Conservation (phyloP, 2,888 invertebrate species). For the Pachymerium ferrugineum region DNA sequence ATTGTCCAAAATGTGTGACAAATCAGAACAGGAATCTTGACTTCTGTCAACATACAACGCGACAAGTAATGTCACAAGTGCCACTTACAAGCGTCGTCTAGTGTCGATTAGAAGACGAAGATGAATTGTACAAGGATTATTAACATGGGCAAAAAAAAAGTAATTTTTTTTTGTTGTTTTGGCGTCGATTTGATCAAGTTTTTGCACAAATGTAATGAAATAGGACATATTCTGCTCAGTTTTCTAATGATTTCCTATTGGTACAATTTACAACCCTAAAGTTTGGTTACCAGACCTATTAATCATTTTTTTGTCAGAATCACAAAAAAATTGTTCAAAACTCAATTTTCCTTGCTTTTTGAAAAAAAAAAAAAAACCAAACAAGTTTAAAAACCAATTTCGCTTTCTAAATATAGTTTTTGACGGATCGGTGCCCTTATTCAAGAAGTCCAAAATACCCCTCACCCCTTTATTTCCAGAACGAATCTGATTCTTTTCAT, state of each 20-base stretch:
- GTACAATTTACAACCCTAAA: too few relatives aligned
- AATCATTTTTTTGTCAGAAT: too few relatives aligned
- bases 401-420: background rate
- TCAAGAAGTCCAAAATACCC: background rate
- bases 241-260: too few relatives aligned
- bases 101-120: background rate
- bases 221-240: too few relatives aligned
- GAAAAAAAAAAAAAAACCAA: background rate
- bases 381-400: background rate
- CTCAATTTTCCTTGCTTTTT: too few relatives aligned
- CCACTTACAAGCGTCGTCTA: background rate
- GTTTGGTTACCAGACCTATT: too few relatives aligned
- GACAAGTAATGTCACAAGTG: constrained; percentile 2
- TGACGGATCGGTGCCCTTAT: background rate
- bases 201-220: too few relatives aligned
- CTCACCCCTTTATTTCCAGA: background rate
- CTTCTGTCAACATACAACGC: background rate
- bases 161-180: too few relatives aligned
- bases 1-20: too few relatives aligned
- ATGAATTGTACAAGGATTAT: background rate
- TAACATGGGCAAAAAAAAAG: too few relatives aligned
- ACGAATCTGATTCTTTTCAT: background rate
- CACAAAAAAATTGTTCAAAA: too few relatives aligned
- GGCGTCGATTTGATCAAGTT: too few relatives aligned
- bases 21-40: background rate